Evolutionary conservation across 2,113 vertebrate genomes (phyloP).

Genomic region (Colius striatus): DNA sequence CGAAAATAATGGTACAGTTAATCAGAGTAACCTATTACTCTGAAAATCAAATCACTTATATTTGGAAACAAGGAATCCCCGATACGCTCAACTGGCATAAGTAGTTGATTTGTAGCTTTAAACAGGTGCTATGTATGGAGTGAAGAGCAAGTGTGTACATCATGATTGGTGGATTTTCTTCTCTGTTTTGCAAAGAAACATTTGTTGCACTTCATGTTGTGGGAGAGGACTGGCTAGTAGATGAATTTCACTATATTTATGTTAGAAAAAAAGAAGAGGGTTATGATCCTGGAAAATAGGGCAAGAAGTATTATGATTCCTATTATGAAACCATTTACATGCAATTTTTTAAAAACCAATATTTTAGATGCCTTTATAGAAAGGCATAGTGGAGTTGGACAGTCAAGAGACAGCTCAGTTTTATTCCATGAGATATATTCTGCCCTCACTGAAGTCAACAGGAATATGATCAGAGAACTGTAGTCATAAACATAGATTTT

Average conservation of each 20-base stretch:
- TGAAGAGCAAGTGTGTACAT: background rate
- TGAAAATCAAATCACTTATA: background rate
- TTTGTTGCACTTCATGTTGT: background rate
- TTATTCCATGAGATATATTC: background rate
- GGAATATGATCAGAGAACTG: conserved; percentile 70
- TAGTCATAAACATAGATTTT: conserved; percentile 74
- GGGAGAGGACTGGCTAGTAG: background rate
- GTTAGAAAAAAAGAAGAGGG: background rate
- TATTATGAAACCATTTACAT: background rate
- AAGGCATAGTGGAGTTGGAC: conserved; percentile 26
- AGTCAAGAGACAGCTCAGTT: background rate
- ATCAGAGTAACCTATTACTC: background rate
- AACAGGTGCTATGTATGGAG: background rate
- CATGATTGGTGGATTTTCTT: background rate
- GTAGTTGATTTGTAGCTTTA: background rate
- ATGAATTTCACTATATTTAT: conserved; percentile 5
- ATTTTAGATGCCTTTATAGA: conserved; percentile 33
- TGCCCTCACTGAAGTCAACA: conserved; percentile 14
- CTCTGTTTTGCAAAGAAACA: background rate
- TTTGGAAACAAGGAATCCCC: background rate
- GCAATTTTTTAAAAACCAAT: conserved; percentile 28
- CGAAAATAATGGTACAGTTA: background rate
- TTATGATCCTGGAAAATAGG: conserved; percentile 25
- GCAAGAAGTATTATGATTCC: background rate
- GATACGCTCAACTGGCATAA: background rate